Base-by-base conservation (phyloP, 2,888 invertebrate genomes). In the Scotopteryx bipunctaria region DNA sequence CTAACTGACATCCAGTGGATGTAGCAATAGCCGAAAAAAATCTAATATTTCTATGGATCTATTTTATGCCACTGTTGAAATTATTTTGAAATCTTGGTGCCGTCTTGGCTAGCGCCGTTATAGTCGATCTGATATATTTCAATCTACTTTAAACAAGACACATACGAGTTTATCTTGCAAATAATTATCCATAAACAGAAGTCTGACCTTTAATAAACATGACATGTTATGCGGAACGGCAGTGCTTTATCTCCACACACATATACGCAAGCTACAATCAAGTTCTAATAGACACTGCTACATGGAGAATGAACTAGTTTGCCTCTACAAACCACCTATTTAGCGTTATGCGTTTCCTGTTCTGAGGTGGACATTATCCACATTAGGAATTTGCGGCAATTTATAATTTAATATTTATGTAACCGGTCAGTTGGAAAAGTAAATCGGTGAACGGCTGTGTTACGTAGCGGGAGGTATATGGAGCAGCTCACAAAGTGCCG, bases 281-380 rank as follows among this genome's bases (percentile, higher is more conserved):
- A 23, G 52, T 58, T 47, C 25, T 57, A n/a, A 47, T 17, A 46
- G 46, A 55, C 53, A 63, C 64, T 67, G 63, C 59, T 63, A 64
- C 59, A 61, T 61, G 46, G 59, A 64, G 58, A 61, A 50, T 56
- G 59, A 64, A 75, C 74, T 64, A 62, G 74, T 71, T 73, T 61
- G 57, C 73, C 71, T 71, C 62, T 62, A 66, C 41, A 44, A 54
- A 61, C 60, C 63, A 63, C 60, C 64, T 64, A 66, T 66, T 65
- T 63, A 65, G 43, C 56, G 52, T 49, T 55, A 63, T 66, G 52
- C 57, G 62, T 72, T 74, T 76, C 75, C 75, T 75, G 73, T 67
- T 69, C 59, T 55, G 42, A 57, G 45, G 57, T 47, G 48, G 48
- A 43, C 61, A 59, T 55, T 57, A 61, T 48, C 56, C 49, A 55